Conservation (phyloP, 2,797 vertebrate genomes). For the Saxicola maurus region DNA sequence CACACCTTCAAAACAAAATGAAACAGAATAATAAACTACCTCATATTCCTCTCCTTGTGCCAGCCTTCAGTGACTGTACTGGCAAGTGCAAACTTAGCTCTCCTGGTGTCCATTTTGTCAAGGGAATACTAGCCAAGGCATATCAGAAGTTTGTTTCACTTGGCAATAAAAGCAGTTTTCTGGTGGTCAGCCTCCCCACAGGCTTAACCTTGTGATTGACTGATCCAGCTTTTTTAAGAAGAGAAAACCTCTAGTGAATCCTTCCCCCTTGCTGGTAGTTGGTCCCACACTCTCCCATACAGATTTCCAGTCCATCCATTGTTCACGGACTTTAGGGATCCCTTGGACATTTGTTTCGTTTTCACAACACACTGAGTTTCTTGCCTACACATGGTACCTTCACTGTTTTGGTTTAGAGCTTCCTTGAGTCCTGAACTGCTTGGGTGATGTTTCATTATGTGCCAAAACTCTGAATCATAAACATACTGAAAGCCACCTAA, state of each 20-base stretch:
- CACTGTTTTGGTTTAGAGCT: not conserved
- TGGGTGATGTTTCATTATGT: not conserved
- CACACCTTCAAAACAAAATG: slow-evolving; percentile 77
- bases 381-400: accelerated
- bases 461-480: not conserved
- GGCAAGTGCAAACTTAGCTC: not conserved
- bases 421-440: not conserved
- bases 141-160: not conserved
- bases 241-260: not conserved
- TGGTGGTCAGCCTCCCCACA: not conserved
- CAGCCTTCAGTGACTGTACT: not conserved
- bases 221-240: not conserved
- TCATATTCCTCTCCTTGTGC: not conserved
- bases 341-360: not conserved
- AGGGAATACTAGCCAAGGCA: not conserved
- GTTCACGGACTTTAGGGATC: not conserved
- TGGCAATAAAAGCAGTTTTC: not conserved
- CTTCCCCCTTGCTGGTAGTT: not conserved
- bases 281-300: not conserved
- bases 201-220: not conserved
- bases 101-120: not conserved
- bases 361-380: not conserved
- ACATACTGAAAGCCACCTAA: not conserved
- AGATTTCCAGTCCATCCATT: not conserved
- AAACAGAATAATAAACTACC: not conserved